Base-by-base conservation (phyloP, 2,888 invertebrate species). In the Drosophila meridionalis region DNA sequence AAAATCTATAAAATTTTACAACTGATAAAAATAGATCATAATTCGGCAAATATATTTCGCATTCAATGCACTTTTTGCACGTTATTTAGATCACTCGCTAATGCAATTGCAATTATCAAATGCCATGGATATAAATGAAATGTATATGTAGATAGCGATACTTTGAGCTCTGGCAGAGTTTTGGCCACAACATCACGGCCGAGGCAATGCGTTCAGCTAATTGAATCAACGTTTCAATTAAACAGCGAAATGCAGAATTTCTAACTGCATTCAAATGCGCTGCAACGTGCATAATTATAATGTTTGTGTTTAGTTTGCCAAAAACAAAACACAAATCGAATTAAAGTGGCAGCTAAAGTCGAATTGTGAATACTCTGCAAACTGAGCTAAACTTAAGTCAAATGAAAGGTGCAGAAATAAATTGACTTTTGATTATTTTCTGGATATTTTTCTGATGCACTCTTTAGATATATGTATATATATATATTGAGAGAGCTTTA, bases 161-260 rank as follows among this genome's bases (percentile, higher is more conserved):
- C 42, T n/a, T 52, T 26, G 43, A 45, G 32, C 30, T 43, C 11
- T 45, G 58, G 48, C 59, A n/a, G 50, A 45, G 45, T 58, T 65
- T 48, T 53, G 61, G 57, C 73, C 73, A 72, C 72, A 71, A 40
- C 43, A 64, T 45, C 26, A 43, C 53, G 34, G 53, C 12, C 26
- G 45, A 4, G 34, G 28, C 66, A 66, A 48, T 56, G 69, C 50
- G 48, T 78, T 42, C 34, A 56, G 62, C 64, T 75, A 78, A 78
- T 71, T 75, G 61, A 62, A 71, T 67, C 26, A 65, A 65, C 42
- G 45, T 60, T 69, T 65, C 53, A 80, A 72, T 68, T 71, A 56
- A 48, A 53, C 9, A 28, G 12, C 53, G 32, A 56, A 63, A 56
- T 40, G 3, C 28, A 40, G n/a, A 32, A 43, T 14, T 14, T 43